Evolutionary conservation across 53 echinoderm and acorn worm species (phyloP).

Genomic region (Zoroaster sp.): DNA sequence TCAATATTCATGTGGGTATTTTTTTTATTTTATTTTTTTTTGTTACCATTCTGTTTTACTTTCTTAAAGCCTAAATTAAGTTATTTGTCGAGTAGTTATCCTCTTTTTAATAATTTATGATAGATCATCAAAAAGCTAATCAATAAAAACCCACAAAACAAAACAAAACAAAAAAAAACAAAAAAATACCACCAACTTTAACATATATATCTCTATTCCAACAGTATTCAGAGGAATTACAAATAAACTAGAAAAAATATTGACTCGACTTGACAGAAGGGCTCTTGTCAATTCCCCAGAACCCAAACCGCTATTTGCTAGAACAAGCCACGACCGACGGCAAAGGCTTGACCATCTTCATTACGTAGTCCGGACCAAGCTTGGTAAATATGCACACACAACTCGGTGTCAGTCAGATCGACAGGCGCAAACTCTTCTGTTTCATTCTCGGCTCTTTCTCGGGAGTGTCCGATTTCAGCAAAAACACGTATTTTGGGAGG

Average conservation of each 20-base stretch:
- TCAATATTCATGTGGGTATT: too few relatives aligned
- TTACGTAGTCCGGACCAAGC: slow-evolving; percentile 8
- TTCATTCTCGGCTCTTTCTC: neutral
- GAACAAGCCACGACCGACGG: neutral
- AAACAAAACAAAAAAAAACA: too few relatives aligned
- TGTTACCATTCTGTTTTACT: too few relatives aligned
- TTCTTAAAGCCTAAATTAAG: too few relatives aligned
- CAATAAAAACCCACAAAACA: too few relatives aligned
- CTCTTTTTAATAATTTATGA: too few relatives aligned
- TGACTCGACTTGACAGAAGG: neutral
- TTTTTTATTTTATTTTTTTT: too few relatives aligned
- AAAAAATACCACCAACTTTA: too few relatives aligned
- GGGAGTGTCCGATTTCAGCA: neutral
- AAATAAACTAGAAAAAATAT: neutral
- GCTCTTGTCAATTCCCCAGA: neutral
- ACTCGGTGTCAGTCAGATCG: neutral
- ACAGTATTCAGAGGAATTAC: neutral
- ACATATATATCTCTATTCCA: too few relatives aligned
- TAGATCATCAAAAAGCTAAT: too few relatives aligned
- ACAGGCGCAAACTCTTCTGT: neutral
- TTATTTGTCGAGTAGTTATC: too few relatives aligned
- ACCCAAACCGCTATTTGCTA: neutral
- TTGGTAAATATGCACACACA: slow-evolving; percentile 20
- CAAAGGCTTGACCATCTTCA: neutral
- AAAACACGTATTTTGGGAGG: neutral